Evolutionary conservation across 2,797 vertebrate species (phyloP).

Genomic region (Chaetophractus vellerosus): DNA sequence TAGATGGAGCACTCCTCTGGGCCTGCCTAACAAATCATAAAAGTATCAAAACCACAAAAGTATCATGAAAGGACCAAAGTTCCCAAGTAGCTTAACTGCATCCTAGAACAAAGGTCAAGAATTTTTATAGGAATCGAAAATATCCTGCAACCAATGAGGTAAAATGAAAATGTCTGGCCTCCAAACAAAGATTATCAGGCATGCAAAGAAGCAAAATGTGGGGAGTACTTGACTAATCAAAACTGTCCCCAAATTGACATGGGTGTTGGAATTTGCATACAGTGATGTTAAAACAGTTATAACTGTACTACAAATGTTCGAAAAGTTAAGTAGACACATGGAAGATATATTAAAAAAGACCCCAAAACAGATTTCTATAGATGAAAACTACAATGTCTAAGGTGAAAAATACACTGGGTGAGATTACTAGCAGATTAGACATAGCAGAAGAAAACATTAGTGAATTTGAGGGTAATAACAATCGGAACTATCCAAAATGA

Average conservation of each 20-base stretch:
- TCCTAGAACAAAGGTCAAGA: conserved; percentile 26
- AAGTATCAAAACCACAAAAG: background rate
- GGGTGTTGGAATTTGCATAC: background rate
- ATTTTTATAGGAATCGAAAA: conserved; percentile 1
- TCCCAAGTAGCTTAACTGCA: conserved; percentile 22
- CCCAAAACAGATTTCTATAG: background rate
- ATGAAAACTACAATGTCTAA: background rate
- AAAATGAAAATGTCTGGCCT: conserved; percentile 27
- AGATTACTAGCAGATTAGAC: background rate
- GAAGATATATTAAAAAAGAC: background rate
- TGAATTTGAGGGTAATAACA: background rate
- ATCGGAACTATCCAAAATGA: background rate
- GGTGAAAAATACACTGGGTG: background rate
- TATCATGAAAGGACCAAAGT: background rate
- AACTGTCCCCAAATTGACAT: background rate
- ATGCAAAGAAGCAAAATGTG: conserved; percentile 14
- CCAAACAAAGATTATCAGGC: conserved; percentile 19
- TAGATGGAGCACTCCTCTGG: background rate
- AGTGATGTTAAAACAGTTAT: background rate
- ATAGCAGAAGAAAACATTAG: background rate
- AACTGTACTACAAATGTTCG: background rate
- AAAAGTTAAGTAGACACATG: background rate
- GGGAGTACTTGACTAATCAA: background rate
- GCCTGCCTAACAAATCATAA: background rate
- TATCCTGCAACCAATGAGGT: background rate